Conservation (phyloP, 1,140 invertebrate genomes). For the Mya arenaria region DNA sequence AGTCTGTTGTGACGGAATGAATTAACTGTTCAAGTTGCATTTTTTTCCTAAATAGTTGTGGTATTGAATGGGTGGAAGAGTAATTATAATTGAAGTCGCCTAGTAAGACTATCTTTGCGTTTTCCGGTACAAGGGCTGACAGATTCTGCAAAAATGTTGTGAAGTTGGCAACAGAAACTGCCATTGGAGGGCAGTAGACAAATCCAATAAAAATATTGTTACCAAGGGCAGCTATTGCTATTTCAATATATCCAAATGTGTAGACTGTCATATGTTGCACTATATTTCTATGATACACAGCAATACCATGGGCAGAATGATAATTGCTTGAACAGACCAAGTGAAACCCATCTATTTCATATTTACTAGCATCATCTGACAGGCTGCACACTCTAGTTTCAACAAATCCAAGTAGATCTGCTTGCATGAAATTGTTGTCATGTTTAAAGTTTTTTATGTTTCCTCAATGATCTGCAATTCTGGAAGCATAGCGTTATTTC, state of each 20-base stretch:
- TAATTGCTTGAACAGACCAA: not conserved
- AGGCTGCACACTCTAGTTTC: conserved; percentile 28
- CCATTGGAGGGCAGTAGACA: conserved; percentile 19
- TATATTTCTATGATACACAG: not conserved
- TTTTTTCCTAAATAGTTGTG: not conserved
- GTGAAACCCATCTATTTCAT: not conserved
- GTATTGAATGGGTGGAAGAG: not conserved
- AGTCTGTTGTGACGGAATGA: conserved; percentile 6
- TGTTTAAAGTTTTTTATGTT: conserved; percentile 34
- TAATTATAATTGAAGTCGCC: conserved; percentile 49
- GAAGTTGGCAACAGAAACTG: not conserved
- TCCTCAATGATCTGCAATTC: conserved; percentile 51
- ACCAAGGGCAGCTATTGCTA: not conserved
- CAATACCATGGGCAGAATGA: conserved; percentile 22
- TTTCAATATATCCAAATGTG: not conserved
- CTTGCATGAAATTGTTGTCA: conserved; percentile 36
- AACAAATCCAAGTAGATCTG: conserved; percentile 47
- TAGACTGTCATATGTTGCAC: not conserved
- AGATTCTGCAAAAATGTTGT: not conserved
- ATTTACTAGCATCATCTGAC: not conserved
- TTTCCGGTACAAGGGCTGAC: not conserved
- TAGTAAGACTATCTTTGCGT: conserved; percentile 15
- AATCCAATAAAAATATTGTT: not conserved
- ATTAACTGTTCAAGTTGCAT: not conserved
- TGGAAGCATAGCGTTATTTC: conserved; percentile 42